These are phyloP conservation scores for Himantopus leucocephalus DNA, from an alignment of 2,113 vertebrate species.

Conservation along the genomic window DNA sequence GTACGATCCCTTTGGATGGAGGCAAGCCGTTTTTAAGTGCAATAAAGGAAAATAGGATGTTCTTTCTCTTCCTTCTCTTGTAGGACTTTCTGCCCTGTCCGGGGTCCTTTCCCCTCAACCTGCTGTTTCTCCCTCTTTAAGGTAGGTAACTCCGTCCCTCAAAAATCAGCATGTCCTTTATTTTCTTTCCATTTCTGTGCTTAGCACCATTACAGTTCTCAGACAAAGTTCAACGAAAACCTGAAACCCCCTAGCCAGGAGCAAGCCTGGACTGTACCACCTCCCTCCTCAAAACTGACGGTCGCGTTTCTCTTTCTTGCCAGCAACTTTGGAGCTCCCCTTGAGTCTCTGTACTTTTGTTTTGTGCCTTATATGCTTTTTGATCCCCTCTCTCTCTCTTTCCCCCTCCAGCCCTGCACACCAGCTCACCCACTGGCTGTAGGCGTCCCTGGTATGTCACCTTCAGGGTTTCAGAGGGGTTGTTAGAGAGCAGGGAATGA, in stretches of 20 bases:
- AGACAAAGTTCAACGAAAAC: not conserved
- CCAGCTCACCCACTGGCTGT: not conserved
- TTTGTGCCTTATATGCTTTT: not conserved
- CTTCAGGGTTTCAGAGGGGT: not conserved
- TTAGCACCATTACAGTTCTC: not conserved
- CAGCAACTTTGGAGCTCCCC: not conserved
- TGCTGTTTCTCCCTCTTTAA: not conserved
- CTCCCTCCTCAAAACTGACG: not conserved
- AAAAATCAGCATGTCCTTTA: not conserved
- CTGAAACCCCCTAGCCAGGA: not conserved
- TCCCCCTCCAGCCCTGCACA: not conserved
- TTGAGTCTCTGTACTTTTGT: not conserved
- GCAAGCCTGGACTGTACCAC: not conserved
- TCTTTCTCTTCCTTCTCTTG: not conserved
- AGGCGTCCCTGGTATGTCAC: accelerated
- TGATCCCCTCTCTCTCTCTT: not conserved
- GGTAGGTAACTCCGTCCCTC: not conserved
- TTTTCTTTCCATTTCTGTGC: not conserved
- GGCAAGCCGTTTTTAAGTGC: not conserved
- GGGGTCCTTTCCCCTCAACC: not conserved
- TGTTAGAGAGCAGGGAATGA: not conserved
- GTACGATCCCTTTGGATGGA: not conserved
- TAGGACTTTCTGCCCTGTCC: not conserved
- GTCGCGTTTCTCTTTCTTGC: not conserved
- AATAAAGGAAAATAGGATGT: not conserved